phyloP scores from a whole-genome alignment of 2,113 vertebrate genomes.

The Neodontobutis hainanensis region DNA sequence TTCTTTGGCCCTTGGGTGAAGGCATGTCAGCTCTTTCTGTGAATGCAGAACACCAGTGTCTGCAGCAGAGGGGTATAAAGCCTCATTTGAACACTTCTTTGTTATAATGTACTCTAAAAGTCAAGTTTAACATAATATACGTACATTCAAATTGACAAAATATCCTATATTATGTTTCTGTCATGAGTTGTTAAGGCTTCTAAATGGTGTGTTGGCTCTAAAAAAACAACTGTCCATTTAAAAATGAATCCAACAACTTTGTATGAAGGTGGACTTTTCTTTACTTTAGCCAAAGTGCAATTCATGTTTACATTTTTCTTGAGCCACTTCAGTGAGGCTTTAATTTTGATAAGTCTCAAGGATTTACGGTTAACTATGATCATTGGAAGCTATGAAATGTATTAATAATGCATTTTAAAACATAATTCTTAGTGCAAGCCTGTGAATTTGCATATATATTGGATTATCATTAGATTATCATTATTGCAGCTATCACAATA shows the following conservation, averaged over 20 bases:
- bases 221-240: too few species aligned
- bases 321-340: slow-evolving; percentile 50
- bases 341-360: slow-evolving; percentile 48
- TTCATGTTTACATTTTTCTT: slow-evolving; percentile 49
- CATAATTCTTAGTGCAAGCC: slow-evolving; percentile 49
- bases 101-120: slow-evolving; percentile 6
- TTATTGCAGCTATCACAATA: slow-evolving; percentile 21
- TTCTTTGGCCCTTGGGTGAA: not conserved
- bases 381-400: slow-evolving; percentile 32
- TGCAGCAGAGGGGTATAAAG: not conserved
- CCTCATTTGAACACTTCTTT: slow-evolving; percentile 6
- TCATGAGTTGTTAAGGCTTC: too few species aligned
- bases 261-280: slow-evolving; percentile 39
- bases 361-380: slow-evolving; percentile 48
- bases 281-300: slow-evolving; percentile 42
- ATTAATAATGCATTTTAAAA: slow-evolving; percentile 66
- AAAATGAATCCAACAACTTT: slow-evolving; percentile 5
- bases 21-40: slow-evolving; percentile 15
- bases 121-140: not conserved
- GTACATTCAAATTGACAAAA: too few species aligned
- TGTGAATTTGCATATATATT: slow-evolving; percentile 67
- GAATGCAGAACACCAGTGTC: slow-evolving; percentile 5
- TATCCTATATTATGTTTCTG: too few species aligned
- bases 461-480: slow-evolving; percentile 54
- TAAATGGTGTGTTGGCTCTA: too few species aligned